Percentiles rank a stretch among this genome's conserved stretches.
phyloP scores from a whole-genome alignment of 1,140 invertebrate genomes.

The Sminthurinus signatus region DNA sequence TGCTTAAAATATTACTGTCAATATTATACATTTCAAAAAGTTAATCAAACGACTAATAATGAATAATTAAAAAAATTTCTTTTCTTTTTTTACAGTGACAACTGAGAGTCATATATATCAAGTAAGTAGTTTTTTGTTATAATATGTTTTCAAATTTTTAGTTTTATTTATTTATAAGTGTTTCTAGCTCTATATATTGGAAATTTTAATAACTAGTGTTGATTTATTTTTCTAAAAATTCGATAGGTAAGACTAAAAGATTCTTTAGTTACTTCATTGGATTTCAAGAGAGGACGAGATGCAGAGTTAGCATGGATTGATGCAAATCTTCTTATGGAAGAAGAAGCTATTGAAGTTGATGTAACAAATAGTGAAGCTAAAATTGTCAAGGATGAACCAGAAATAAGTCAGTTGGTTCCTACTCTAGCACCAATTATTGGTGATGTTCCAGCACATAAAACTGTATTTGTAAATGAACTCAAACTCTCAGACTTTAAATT shows the following conservation, averaged over 20 bases:
- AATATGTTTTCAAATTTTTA: background rate
- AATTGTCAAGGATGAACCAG: slow-evolving; percentile 24
- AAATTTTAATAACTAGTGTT: slow-evolving; percentile 46
- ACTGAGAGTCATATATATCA: slow-evolving; percentile 98
- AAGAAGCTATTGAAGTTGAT: slow-evolving; percentile 8
- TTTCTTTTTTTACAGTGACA: slow-evolving; percentile 96
- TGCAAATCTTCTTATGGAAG: slow-evolving; percentile 49
- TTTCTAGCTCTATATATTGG: too few relatives aligned
- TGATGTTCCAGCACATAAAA: slow-evolving; percentile 62
- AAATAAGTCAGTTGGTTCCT: slow-evolving; percentile 27
- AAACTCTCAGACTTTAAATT: slow-evolving; percentile 96
- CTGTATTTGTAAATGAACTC: slow-evolving; percentile 89
- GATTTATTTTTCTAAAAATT: slow-evolving; percentile 11
- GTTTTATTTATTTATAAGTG: too few relatives aligned
- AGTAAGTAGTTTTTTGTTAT: slow-evolving; percentile 45
- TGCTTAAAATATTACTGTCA: background rate
- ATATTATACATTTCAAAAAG: slow-evolving; percentile 23
- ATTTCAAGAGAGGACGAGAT: slow-evolving; percentile 73
- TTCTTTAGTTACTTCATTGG: slow-evolving; percentile 78
- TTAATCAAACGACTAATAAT: too few relatives aligned
- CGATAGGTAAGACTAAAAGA: slow-evolving; percentile 72
- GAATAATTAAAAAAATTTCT: too few relatives aligned
- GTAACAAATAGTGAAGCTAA: slow-evolving; percentile 21
- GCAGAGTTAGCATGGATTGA: slow-evolving; percentile 93
- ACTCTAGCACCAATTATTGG: slow-evolving; percentile 27